Conservation (phyloP, 1,140 invertebrate species). For the Hyphantria cunea region DNA sequence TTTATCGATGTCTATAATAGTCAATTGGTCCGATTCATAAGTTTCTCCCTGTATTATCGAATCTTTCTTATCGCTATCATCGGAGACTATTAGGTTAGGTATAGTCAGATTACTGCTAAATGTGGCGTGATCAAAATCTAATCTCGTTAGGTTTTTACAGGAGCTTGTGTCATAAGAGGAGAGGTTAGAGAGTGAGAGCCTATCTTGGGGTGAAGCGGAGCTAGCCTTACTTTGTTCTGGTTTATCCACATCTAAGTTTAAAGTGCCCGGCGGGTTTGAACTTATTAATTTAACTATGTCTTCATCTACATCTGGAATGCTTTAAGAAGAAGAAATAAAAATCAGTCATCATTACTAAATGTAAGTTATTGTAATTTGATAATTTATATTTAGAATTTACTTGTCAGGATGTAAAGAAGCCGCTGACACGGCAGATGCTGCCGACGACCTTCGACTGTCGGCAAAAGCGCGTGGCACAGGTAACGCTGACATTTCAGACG, state of each 20-base stretch:
- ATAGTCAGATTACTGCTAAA: slow-evolving; percentile 77
- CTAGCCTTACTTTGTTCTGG: slow-evolving; percentile 53
- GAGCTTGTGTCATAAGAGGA: slow-evolving; percentile 76
- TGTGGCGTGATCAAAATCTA: slow-evolving; percentile 51
- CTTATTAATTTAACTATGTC: slow-evolving; percentile 79
- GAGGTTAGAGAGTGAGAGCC: slow-evolving; percentile 69
- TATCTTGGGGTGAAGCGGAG: slow-evolving; percentile 62
- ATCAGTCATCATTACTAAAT: neutral
- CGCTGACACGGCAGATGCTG: slow-evolving; percentile 81
- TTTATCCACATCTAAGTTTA: slow-evolving; percentile 62
- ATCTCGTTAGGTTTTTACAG: slow-evolving; percentile 73
- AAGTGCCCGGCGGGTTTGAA: slow-evolving; percentile 58
- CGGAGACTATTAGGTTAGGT: slow-evolving; percentile 78
- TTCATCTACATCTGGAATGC: slow-evolving; percentile 81
- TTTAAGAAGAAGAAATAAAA: slow-evolving; percentile 37
- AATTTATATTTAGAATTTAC: slow-evolving; percentile 33
- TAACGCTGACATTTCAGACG: slow-evolving; percentile 55
- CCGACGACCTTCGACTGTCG: slow-evolving; percentile 86
- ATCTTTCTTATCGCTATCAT: slow-evolving; percentile 72
- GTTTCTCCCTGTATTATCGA: slow-evolving; percentile 77
- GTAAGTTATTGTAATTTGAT: too few species aligned
- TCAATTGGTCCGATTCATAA: slow-evolving; percentile 83
- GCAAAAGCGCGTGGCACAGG: slow-evolving; percentile 90
- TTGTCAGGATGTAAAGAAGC: slow-evolving; percentile 70
- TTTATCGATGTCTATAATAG: slow-evolving; percentile 84